These are phyloP conservation scores for Stichodactyla mertensii DNA, from an alignment of 64 coral and sea anemone species.

Conservation along the genomic window DNA sequence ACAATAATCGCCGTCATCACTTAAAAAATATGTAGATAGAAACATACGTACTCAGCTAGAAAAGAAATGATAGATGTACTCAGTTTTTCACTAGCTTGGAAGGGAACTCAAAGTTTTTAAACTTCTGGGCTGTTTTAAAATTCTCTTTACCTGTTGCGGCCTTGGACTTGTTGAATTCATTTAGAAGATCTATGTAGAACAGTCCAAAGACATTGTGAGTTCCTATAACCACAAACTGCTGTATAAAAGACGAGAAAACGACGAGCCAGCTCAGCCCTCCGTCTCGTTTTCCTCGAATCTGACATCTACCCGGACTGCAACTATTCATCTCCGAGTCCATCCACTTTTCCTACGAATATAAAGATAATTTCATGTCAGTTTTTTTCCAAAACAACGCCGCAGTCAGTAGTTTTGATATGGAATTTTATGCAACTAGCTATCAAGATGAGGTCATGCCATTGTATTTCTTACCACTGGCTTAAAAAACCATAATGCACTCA, in stretches of 20 bases:
- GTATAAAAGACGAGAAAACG: slow-evolving; percentile 60
- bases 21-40: no score
- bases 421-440: neutral
- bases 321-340: neutral
- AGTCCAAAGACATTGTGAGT: slow-evolving; percentile 70
- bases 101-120: neutral
- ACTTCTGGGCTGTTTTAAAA: neutral
- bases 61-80: no score
- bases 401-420: neutral
- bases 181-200: slow-evolving; percentile 67
- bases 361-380: neutral
- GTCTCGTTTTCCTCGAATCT: slow-evolving; percentile 44
- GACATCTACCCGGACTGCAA: neutral
- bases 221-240: slow-evolving; percentile 59
- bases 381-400: neutral
- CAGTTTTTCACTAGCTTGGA: no score
- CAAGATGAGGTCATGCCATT: neutral
- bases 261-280: slow-evolving; percentile 69
- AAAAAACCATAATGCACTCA: neutral
- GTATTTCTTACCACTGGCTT: neutral
- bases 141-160: slow-evolving; percentile 55
- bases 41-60: no score
- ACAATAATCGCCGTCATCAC: no score
- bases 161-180: slow-evolving; percentile 60
- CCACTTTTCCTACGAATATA: neutral